Evolutionary conservation across 64 coral and sea anemone species (phyloP), one percentile per base, ranked within the genome.

Genomic region (Pocillopora verrucosa): DNA sequence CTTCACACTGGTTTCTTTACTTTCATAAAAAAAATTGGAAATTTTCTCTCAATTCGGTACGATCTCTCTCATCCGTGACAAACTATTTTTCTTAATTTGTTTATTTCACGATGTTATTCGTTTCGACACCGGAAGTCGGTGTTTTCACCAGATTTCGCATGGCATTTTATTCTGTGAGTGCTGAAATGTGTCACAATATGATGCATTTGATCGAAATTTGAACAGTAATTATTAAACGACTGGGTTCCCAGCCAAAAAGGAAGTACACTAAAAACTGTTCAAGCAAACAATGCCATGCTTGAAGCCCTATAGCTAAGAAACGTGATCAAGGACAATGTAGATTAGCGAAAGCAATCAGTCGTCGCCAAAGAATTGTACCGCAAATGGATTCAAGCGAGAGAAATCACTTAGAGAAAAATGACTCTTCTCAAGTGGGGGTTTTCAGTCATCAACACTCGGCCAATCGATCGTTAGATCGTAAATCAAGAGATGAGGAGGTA

Each of bases 41-140:
- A 67, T 20, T 22, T 67, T 9, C 11, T 57, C 56, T 77, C 19
- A 11, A 56, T 57, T 77, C 75, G 41, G 3, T 16, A 9, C 65
- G 30, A 72, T 57, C 36, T 72, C 38, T 70, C 20, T 72, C 9
- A 72, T 16, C 34, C 37, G 45, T 26, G 64, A 85, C 82, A 25
- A 26, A 72, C 63, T 37, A 72, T 72, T 85, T 72, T 85, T 38
- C 12, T n/a, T 57, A 17, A 68, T 68, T 68, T 85, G 65, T 85
- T 9, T 16, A 65, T 13, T 56, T 72, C 64, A 13, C 7, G 41
- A 51, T 72, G 10, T 57, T 19, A 12, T 25, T 72, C 38, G 26
- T 85, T 56, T 72, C 82, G 24, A 45, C 82, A 58, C 82, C 64
- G 82, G 82, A 85, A 85, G 22, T 72, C 72, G 63, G 69, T 45